Evolutionary conservation across 2,888 invertebrate genomes (phyloP), one percentile per base, ranked within the genome.

Genomic region (Apomyelois bistriatella): DNA sequence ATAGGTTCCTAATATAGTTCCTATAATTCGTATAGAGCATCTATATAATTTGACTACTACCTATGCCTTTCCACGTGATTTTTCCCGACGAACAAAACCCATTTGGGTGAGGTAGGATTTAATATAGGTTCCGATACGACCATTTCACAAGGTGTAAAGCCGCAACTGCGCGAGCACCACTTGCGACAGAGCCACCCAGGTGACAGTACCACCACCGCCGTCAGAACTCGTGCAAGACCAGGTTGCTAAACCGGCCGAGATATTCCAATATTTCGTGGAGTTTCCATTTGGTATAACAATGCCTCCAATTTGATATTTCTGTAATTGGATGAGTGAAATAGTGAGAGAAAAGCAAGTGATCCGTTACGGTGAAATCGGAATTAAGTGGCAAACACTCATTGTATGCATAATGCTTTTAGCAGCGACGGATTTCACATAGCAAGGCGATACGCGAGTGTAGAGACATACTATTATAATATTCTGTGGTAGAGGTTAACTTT

Each of bases 81-180:
- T 85, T 85, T 82, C 76, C 71, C 67, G 68, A 67, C 64, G 62
- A 77, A 89, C 82, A 85, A 87, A 89, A 81, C 76, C 75, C 79
- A 79, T 79, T 75, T 70, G 74, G 75, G 78, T 74, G 76, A 77
- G 76, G 78, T 75, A 70, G 81, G 75, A 81, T 81, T 76, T 89
- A 85, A 84, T 89, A 90, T 89, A 90, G 87, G 76, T 76, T 86
- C 74, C 67, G 82, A 85, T 80, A 87, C 89, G 84, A 86, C 86
- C 87, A 89, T 90, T 90, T 86, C 89, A 88, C 86, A 89, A 90
- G 89, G 72, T 75, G 79, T 70, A 70, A 66, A 76, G 69, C 74
- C 76, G 77, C 74, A 77, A 89, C 86, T 89, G 85, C 70, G 70
- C 65, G 43, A 61, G 59, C 61, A 68, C 48, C 62, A 74, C 79